Percentiles rank a stretch among this genome's conserved stretches.
Conservation (phyloP, 2,797 vertebrate genomes). For the Takifugu ocellatus region DNA sequence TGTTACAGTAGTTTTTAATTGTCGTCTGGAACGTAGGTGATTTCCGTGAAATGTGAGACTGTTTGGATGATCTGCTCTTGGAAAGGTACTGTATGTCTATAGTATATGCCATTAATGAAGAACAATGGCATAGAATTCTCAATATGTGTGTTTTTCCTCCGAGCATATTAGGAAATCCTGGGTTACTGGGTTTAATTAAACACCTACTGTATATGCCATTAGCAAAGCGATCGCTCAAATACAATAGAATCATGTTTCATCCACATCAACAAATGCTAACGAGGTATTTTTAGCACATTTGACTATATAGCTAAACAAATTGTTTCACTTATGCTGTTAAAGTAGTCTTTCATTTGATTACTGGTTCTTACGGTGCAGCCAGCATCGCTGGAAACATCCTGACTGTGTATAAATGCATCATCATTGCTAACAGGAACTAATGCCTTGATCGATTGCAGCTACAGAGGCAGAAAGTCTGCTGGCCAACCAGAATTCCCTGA, state of each 20-base stretch:
- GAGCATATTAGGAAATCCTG: not conserved
- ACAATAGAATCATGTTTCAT: too few relatives aligned
- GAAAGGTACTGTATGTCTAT: not conserved
- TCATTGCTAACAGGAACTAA: conserved; percentile 4
- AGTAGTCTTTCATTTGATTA: too few relatives aligned
- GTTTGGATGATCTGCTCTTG: not conserved
- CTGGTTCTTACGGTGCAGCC: not conserved
- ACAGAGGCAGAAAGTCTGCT: conserved; percentile 82
- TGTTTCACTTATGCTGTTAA: too few relatives aligned
- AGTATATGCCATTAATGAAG: not conserved
- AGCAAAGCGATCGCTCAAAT: not conserved
- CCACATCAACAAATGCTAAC: too few relatives aligned
- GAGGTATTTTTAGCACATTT: too few relatives aligned
- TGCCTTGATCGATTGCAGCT: conserved; percentile 72
- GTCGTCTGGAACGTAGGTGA: conserved; percentile 21
- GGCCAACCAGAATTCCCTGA: conserved; percentile 86
- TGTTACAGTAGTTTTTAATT: conserved; percentile 24
- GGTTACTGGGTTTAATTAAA: not conserved
- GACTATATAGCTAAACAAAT: too few relatives aligned
- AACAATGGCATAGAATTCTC: too few relatives aligned
- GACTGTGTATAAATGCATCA: conserved; percentile 7
- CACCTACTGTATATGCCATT: not conserved
- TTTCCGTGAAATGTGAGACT: conserved; percentile 8
- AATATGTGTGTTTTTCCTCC: too few relatives aligned
- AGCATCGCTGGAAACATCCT: not conserved